Percentiles rank a stretch among this genome's conserved stretches.
These are phyloP conservation scores for Lanistes nyassanus DNA, from an alignment of 1,140 invertebrate genomes.

Conservation along the genomic window DNA sequence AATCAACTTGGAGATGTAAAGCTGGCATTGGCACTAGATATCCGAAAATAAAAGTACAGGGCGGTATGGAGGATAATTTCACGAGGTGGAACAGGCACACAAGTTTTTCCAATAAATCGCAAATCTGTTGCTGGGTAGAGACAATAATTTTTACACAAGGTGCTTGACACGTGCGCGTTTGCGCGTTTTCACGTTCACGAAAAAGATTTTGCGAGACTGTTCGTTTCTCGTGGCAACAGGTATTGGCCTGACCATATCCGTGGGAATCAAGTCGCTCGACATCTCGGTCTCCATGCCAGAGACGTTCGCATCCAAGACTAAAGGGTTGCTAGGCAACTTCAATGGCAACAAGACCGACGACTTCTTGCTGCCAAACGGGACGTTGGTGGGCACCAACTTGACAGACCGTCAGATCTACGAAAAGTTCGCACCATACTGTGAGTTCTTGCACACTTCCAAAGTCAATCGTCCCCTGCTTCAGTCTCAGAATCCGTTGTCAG, in stretches of 20 bases:
- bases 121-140: background rate
- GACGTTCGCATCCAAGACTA: background rate
- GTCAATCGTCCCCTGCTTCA: background rate
- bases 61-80: background rate
- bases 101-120: background rate
- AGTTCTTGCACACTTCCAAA: background rate
- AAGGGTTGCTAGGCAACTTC: constrained; percentile 21
- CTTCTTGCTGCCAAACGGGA: constrained; percentile 21
- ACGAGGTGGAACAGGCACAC: background rate
- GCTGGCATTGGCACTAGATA: no score
- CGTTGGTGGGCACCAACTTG: constrained; percentile 6
- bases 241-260: constrained; percentile 19
- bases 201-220: background rate
- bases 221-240: background rate
- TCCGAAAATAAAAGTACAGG: no score
- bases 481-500: background rate
- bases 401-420: constrained; percentile 19
- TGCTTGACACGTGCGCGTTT: no score
- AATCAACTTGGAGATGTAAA: no score
- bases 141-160: background rate
- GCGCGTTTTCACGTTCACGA: no score
- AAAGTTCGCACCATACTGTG: constrained; percentile 1
- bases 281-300: constrained; percentile 3
- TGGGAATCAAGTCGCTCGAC: constrained; percentile 13
- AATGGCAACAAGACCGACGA: constrained; percentile 8